These are phyloP conservation scores for Hydra vulgaris DNA, from an alignment of 30 jellyfish, hydroid and myxozoan genomes.

Conservation along the genomic window DNA sequence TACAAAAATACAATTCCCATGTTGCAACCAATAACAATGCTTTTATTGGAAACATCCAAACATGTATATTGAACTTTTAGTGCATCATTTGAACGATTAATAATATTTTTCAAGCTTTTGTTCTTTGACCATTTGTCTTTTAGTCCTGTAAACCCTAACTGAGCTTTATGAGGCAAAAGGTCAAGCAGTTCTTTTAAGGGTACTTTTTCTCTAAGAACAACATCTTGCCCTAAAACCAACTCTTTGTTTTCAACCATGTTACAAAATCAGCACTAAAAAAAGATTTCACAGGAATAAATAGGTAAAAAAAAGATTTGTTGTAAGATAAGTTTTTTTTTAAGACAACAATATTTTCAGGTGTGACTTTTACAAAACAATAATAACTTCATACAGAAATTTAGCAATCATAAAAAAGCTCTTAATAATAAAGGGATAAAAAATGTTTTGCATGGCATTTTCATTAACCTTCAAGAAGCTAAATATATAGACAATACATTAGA, in stretches of 20 bases:
- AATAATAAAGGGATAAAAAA: too few species aligned
- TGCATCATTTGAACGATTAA: constrained; percentile 72
- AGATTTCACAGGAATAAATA: background rate
- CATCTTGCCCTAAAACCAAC: constrained; percentile 67
- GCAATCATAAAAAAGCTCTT: too few species aligned
- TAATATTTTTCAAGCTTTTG: constrained; percentile 41
- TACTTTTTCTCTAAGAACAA: constrained; percentile 74
- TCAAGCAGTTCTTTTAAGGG: constrained; percentile 38
- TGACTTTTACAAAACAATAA: too few species aligned
- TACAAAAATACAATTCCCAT: constrained; percentile 78
- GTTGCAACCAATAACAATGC: constrained; percentile 79
- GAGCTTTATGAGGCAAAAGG: constrained; percentile 83
- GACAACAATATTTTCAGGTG: too few species aligned
- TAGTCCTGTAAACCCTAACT: constrained; percentile 84
- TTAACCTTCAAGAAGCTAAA: too few species aligned
- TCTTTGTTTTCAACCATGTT: constrained; percentile 16
- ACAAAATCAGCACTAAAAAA: background rate
- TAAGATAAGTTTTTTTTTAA: too few species aligned
- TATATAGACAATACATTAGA: too few species aligned
- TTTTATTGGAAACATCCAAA: constrained; percentile 54
- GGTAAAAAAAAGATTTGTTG: too few species aligned
- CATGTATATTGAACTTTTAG: constrained; percentile 83
- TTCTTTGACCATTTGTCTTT: constrained; percentile 65
- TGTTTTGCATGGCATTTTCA: too few species aligned
- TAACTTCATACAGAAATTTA: too few species aligned